Conservation (phyloP, 2,888 invertebrate genomes). For the Pharmacophagus antenor region DNA sequence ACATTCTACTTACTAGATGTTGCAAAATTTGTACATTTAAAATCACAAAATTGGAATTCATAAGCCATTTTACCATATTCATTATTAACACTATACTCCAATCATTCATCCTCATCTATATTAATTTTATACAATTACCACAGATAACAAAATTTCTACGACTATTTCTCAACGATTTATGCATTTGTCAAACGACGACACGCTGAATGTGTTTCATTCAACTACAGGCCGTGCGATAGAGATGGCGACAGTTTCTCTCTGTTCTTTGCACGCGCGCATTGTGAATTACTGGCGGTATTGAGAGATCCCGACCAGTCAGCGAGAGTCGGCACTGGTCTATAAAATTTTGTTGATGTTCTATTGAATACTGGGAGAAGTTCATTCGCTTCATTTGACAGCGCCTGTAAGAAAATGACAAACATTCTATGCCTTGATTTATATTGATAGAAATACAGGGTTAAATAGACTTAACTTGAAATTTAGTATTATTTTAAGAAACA, state of each 20-base stretch:
- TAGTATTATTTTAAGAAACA: too few relatives aligned
- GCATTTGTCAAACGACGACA: conserved; percentile 6
- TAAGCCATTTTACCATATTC: conserved; percentile 6
- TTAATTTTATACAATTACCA: conserved; percentile 15
- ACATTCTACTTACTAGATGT: not conserved
- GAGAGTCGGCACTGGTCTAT: conserved; percentile 88
- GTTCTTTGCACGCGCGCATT: conserved; percentile 38
- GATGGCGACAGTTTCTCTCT: conserved; percentile 53
- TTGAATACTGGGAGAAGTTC: conserved; percentile 98
- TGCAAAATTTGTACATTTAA: conserved; percentile 22
- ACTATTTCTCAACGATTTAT: too few relatives aligned
- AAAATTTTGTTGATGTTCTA: conserved; percentile 95
- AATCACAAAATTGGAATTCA: conserved; percentile 19
- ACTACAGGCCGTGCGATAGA: conserved; percentile 50
- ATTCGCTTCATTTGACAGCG: conserved; percentile 97
- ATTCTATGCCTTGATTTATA: not conserved
- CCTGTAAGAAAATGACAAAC: conserved; percentile 81
- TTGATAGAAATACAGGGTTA: too few relatives aligned
- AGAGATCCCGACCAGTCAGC: conserved; percentile 91
- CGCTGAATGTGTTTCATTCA: not conserved
- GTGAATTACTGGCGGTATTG: conserved; percentile 46
- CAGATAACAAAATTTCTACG: conserved; percentile 14
- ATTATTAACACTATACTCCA: conserved; percentile 3
- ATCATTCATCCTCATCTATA: not conserved
- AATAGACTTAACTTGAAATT: too few relatives aligned